Percentiles rank a stretch among this genome's conserved stretches.
Evolutionary conservation across 2,113 vertebrate genomes (phyloP).

Genomic region (Clarias gariepinus): DNA sequence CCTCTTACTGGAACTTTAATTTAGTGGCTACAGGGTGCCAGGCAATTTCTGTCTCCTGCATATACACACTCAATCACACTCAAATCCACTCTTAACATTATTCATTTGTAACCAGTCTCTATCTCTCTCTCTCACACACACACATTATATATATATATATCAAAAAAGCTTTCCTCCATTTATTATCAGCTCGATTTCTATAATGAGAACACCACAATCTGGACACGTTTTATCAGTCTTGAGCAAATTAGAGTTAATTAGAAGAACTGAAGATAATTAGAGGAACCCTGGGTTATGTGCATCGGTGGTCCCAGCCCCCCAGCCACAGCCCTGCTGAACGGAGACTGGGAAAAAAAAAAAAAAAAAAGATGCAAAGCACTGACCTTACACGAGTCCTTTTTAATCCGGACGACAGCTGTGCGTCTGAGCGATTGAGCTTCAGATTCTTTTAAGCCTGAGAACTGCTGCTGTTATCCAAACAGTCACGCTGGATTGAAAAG

Average conservation of each 20-base stretch:
- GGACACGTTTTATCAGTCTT: not conserved
- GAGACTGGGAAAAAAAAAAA: not conserved
- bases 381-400: constrained; percentile 45
- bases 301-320: not conserved
- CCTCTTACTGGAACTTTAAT: constrained; percentile 30
- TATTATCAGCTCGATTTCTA: constrained; percentile 21
- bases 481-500: constrained; percentile 1
- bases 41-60: not conserved
- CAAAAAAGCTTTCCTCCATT: not conserved
- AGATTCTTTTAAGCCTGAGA: not conserved
- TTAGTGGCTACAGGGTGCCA: constrained; percentile 9
- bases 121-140: not conserved
- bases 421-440: not conserved
- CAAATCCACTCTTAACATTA: constrained; percentile 6
- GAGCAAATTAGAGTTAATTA: constrained; percentile 5
- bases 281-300: not conserved
- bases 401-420: constrained; percentile 7
- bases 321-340: constrained; percentile 39
- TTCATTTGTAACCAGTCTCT: not conserved
- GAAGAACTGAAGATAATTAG: not conserved
- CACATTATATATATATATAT: not conserved
- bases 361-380: constrained; percentile 31
- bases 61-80: constrained; percentile 27
- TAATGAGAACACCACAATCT: not conserved
- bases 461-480: constrained; percentile 36